phyloP scores from a whole-genome alignment of 2,113 vertebrate genomes.

The Periophthalmus modestus region DNA sequence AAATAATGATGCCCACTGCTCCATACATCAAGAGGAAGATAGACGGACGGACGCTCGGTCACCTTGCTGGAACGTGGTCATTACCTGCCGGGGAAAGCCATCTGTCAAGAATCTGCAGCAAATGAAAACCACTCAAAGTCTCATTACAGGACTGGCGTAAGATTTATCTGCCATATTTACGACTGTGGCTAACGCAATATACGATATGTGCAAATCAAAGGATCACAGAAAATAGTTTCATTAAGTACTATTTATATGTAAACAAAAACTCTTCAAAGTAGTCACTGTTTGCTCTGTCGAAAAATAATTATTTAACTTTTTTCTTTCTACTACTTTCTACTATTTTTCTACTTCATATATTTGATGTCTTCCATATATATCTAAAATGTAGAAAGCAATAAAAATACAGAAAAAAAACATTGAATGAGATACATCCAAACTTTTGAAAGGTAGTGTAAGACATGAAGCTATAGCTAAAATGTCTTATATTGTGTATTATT shows the following conservation, averaged over 20 bases:
- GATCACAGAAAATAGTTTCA: neutral
- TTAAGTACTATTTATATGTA: neutral
- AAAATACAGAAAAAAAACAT: no score
- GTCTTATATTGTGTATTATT: no score
- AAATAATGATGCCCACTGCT: slow-evolving; percentile 62
- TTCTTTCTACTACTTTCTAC: no score
- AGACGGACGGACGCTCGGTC: slow-evolving; percentile 38
- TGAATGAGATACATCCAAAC: no score
- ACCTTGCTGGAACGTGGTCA: slow-evolving; percentile 61
- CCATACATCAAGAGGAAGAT: slow-evolving; percentile 60
- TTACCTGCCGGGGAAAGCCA: slow-evolving; percentile 39
- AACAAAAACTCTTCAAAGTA: neutral
- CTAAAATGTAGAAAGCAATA: no score
- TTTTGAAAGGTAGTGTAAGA: no score
- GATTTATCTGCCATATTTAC: neutral
- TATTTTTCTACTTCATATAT: no score
- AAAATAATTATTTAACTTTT: no score
- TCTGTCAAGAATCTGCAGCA: slow-evolving; percentile 26
- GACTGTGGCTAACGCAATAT: neutral
- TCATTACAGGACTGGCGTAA: neutral
- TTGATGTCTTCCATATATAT: no score
- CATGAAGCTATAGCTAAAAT: neutral
- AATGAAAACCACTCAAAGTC: slow-evolving; percentile 6
- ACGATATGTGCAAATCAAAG: neutral
- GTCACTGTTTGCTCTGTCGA: no score